Evolutionary conservation across 2,888 invertebrate genomes (phyloP).

Genomic region (Andricus curvator): DNA sequence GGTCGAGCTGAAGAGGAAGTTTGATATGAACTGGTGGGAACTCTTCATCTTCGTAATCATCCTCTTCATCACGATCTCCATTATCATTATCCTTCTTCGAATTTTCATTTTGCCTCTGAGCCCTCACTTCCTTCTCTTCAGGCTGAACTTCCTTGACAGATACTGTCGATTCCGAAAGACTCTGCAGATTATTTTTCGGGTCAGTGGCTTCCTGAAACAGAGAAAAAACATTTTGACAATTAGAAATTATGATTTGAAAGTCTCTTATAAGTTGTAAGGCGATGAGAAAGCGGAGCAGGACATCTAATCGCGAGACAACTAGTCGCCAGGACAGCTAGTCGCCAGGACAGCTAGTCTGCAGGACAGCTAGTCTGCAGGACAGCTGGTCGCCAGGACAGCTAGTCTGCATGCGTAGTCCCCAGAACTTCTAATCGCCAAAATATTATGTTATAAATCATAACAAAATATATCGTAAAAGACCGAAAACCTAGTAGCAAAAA

Average conservation of each 20-base stretch:
- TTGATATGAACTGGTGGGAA: slow-evolving; percentile 83
- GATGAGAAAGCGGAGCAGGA: too few relatives aligned
- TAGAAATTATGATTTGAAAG: not conserved
- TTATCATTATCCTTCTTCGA: slow-evolving; percentile 82
- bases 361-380: too few relatives aligned
- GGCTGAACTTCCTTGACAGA: slow-evolving; percentile 62
- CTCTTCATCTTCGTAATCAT: slow-evolving; percentile 78
- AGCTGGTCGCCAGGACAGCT: too few relatives aligned
- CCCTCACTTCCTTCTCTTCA: slow-evolving; percentile 76
- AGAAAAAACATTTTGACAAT: not conserved
- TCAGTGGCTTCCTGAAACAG: slow-evolving; percentile 66
- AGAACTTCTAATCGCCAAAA: too few relatives aligned
- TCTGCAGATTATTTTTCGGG: slow-evolving; percentile 66
- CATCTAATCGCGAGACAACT: too few relatives aligned
- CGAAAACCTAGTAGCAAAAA: too few relatives aligned
- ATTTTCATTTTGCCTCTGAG: slow-evolving; percentile 77
- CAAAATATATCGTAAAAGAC: too few relatives aligned
- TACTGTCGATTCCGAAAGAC: slow-evolving; percentile 61
- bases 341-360: too few relatives aligned
- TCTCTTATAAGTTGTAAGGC: not conserved
- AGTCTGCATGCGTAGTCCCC: too few relatives aligned
- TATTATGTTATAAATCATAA: too few relatives aligned
- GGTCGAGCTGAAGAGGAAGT: slow-evolving; percentile 89
- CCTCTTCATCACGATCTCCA: slow-evolving; percentile 79
- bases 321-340: too few relatives aligned